Conservation (phyloP, 2,888 invertebrate genomes). For the Agrotis clavis region DNA sequence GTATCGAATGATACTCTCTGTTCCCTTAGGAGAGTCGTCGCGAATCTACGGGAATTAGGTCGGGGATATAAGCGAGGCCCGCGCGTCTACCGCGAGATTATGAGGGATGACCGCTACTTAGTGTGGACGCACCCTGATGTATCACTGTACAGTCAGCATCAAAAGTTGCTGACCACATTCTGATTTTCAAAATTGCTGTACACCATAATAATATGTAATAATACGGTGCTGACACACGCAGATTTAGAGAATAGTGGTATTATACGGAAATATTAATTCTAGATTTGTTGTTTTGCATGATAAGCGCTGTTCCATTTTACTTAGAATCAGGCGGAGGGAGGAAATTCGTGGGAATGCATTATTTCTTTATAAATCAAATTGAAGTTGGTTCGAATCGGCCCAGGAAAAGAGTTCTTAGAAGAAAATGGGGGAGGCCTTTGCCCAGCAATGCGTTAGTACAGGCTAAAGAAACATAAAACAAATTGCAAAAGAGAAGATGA, state of each 20-base stretch:
- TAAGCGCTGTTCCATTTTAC: neutral
- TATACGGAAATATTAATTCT: neutral
- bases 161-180: too few species aligned
- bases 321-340: neutral
- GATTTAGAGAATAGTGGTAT: slow-evolving; percentile 5
- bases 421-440: too few species aligned
- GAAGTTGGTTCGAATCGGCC: too few species aligned
- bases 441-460: too few species aligned
- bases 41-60: slow-evolving; percentile 27
- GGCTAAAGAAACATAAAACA: too few species aligned
- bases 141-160: too few species aligned
- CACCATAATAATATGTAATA: too few species aligned
- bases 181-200: too few species aligned
- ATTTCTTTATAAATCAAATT: too few species aligned
- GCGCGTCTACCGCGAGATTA: slow-evolving; percentile 28
- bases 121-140: slow-evolving; percentile 28
- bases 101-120: slow-evolving; percentile 42
- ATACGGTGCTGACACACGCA: too few species aligned
- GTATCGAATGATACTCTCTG: slow-evolving; percentile 18
- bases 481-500: neutral
- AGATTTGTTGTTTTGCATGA: neutral
- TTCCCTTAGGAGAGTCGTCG: slow-evolving; percentile 12
- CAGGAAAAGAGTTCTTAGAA: too few species aligned
- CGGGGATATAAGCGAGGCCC: slow-evolving; percentile 1
- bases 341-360: too few species aligned